Conservation (phyloP, 2,888 invertebrate species). For the Macaria notata region DNA sequence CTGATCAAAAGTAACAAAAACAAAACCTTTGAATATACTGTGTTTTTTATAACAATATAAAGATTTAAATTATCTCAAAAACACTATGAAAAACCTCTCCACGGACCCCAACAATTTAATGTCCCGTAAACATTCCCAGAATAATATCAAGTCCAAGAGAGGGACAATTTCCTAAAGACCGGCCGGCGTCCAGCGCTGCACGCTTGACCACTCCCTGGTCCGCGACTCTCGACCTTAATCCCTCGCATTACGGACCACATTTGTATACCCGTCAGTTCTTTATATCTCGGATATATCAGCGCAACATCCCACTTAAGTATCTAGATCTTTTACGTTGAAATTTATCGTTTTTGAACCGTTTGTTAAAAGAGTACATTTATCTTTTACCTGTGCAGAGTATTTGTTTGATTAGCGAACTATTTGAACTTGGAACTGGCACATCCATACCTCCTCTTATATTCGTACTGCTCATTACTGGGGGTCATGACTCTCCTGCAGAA, state of each 20-base stretch:
- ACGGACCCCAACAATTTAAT: conserved; percentile 5
- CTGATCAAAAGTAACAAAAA: no score
- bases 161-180: conserved; percentile 37
- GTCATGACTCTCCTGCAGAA: no score
- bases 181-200: conserved; percentile 18
- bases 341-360: conserved; percentile 29
- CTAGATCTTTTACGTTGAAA: conserved; percentile 20
- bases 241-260: conserved; percentile 9
- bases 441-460: no score
- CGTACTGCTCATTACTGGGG: no score
- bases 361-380: conserved; percentile 26
- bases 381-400: neutral
- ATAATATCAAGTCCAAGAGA: conserved; percentile 16
- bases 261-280: conserved; percentile 5
- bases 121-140: conserved; percentile 14
- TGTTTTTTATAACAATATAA: no score
- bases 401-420: neutral
- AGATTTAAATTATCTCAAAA: no score
- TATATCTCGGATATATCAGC: conserved; percentile 24
- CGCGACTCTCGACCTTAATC: conserved; percentile 23
- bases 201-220: conserved; percentile 23
- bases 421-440: no score
- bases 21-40: no score
- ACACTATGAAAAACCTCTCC: neutral
- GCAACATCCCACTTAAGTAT: conserved; percentile 15